Evolutionary conservation across 2,888 invertebrate species (phyloP).

Genomic region (Brenthis hecate): DNA sequence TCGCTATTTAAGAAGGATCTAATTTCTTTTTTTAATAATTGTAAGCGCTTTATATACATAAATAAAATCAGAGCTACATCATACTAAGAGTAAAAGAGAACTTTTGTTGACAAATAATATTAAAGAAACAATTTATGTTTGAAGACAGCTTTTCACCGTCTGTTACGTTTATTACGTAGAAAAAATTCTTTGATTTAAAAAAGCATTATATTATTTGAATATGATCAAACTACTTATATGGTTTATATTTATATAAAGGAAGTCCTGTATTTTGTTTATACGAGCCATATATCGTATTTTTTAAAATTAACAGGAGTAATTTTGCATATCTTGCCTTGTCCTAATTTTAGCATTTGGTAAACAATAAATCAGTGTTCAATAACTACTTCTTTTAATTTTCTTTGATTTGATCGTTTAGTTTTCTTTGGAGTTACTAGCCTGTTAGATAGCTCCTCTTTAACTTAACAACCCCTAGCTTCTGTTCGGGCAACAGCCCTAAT

Average conservation of each 20-base stretch:
- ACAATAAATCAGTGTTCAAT: too few species aligned
- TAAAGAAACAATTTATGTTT: constrained; percentile 8
- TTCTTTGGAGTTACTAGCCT: too few species aligned
- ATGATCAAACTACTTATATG: not conserved
- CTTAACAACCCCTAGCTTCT: too few species aligned
- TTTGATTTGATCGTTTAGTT: too few species aligned
- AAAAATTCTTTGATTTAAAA: constrained; percentile 2
- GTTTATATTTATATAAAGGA: not conserved
- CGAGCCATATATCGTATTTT: not conserved
- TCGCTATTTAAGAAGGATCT: too few species aligned
- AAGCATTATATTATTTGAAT: constrained; percentile 1
- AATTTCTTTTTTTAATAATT: not conserved
- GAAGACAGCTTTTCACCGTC: not conserved
- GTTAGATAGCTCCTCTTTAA: too few species aligned
- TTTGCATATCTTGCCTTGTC: too few species aligned
- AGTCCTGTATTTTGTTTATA: not conserved
- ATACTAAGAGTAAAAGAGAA: constrained; percentile 7
- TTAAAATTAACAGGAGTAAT: not conserved
- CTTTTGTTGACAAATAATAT: constrained; percentile 15
- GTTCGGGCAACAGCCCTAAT: too few species aligned
- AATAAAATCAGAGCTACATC: constrained; percentile 11
- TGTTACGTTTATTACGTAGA: constrained; percentile 5
- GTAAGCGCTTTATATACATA: constrained; percentile 4
- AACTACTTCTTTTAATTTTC: too few species aligned
- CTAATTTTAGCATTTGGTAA: too few species aligned